phyloP scores from a whole-genome alignment of 2,888 invertebrate genomes.

The Platerodrilus igneus region DNA sequence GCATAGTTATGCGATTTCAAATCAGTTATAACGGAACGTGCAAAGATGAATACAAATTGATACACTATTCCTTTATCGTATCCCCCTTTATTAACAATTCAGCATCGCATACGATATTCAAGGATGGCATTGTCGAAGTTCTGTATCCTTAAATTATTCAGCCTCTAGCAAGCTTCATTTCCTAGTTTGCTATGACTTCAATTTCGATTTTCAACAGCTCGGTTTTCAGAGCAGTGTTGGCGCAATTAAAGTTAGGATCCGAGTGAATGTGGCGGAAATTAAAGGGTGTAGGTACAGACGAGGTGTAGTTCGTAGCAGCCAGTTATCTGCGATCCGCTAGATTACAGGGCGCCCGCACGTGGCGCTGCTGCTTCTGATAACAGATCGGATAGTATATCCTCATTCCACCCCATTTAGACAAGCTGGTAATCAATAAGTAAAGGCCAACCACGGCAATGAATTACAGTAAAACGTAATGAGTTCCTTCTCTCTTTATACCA shows the following conservation, averaged over 20 bases:
- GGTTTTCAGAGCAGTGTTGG: conserved; percentile 35
- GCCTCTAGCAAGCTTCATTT: conserved; percentile 22
- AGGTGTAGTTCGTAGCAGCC: conserved; percentile 38
- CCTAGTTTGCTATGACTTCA: conserved; percentile 28
- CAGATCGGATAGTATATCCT: conserved; percentile 21
- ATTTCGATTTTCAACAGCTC: conserved; percentile 35
- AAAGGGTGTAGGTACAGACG: conserved; percentile 40
- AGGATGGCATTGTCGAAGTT: conserved; percentile 18
- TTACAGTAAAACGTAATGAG: too few relatives aligned
- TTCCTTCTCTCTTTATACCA: too few relatives aligned
- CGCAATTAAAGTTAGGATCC: conserved; percentile 38
- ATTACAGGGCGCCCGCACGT: conserved; percentile 38
- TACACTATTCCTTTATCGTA: too few relatives aligned
- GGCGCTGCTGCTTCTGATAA: conserved; percentile 22
- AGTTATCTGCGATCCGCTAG: conserved; percentile 38
- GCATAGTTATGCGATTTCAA: too few relatives aligned
- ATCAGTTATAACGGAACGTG: too few relatives aligned
- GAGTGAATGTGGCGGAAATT: conserved; percentile 39
- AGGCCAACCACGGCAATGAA: too few relatives aligned
- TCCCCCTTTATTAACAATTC: too few relatives aligned
- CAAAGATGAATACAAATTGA: too few relatives aligned
- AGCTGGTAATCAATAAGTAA: too few relatives aligned
- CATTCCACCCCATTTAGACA: conserved; percentile 12
- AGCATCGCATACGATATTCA: too few relatives aligned
- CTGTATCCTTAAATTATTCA: conserved; percentile 24